phyloP scores from a whole-genome alignment of 2,888 invertebrate genomes.

The Tachina grossa region DNA sequence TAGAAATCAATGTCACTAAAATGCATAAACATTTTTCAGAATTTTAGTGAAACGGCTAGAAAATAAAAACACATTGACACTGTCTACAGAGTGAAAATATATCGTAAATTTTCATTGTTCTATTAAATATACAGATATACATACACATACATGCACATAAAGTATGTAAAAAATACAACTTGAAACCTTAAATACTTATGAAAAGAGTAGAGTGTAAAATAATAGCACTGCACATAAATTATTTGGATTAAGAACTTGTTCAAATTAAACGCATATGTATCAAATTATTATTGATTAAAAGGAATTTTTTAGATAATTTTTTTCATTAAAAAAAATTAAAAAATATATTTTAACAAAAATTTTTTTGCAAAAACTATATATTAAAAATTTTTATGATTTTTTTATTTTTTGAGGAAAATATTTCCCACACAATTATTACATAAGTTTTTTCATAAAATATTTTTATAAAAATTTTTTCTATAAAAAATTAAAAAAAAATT shows the following conservation, averaged over 20 bases:
- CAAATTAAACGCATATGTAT: no score
- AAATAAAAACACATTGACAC: constrained; percentile 64
- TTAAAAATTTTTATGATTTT: no score
- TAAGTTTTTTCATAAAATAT: no score
- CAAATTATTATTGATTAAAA: no score
- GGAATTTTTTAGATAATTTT: no score
- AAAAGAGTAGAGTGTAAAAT: not conserved
- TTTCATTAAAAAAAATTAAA: no score
- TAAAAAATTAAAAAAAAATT: no score
- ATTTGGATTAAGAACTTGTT: not conserved
- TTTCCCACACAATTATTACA: no score
- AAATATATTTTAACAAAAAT: no score
- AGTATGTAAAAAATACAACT: not conserved
- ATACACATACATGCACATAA: not conserved
- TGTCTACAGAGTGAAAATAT: constrained; percentile 59
- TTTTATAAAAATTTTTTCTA: no score
- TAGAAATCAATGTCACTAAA: constrained; percentile 74
- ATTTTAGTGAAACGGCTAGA: constrained; percentile 30
- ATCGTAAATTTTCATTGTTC: constrained; percentile 71
- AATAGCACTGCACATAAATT: not conserved
- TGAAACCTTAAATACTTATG: not conserved
- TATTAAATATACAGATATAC: constrained; percentile 47
- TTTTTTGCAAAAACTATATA: no score
- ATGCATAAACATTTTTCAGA: constrained; percentile 68
- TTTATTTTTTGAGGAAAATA: no score